phyloP scores from a whole-genome alignment of 2,797 vertebrate genomes.

The Parauchenoglanis ngamensis region DNA sequence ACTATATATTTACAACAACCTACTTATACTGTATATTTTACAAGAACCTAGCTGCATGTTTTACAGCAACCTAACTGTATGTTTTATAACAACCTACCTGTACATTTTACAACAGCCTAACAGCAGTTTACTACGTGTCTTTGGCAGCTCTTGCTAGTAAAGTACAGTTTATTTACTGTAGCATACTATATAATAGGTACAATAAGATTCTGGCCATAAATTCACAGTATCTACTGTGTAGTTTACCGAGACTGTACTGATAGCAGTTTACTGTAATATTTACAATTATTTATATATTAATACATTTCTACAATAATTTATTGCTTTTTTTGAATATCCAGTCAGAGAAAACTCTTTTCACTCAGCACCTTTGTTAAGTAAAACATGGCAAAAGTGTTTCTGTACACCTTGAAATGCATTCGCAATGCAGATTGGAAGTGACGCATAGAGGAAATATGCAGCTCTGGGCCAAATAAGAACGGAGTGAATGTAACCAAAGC shows the following conservation, averaged over 20 bases:
- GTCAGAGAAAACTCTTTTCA: background rate
- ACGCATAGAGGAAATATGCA: conserved; percentile 19
- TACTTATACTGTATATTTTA: background rate
- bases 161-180: background rate
- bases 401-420: background rate
- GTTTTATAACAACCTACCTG: background rate
- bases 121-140: background rate
- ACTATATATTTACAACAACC: background rate
- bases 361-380: background rate
- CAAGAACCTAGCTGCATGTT: background rate
- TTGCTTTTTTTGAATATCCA: background rate
- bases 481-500: conserved; percentile 7
- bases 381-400: background rate
- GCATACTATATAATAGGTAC: background rate
- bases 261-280: background rate
- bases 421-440: background rate
- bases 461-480: conserved; percentile 25
- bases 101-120: background rate
- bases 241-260: too few species aligned
- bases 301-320: background rate
- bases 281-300: background rate
- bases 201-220: background rate
- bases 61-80: background rate
- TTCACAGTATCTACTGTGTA: background rate
- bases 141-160: background rate